Conservation (phyloP, 2,888 invertebrate genomes). For the Lithophane leautieri region DNA sequence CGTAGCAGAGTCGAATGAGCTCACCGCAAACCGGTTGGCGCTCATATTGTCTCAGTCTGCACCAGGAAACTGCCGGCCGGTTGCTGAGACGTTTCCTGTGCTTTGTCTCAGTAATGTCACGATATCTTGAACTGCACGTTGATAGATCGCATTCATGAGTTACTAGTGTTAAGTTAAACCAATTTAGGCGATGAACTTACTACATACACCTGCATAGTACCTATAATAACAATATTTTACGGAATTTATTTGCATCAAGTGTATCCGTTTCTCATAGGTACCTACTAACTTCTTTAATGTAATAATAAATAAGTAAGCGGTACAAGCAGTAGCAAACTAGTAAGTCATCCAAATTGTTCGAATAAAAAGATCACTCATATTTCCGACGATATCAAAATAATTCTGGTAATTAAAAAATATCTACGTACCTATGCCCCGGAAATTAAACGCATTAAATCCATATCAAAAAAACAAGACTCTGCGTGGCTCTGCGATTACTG, state of each 20-base stretch:
- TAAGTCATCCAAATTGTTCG: slow-evolving; percentile 1
- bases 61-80: slow-evolving; percentile 87
- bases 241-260: slow-evolving; percentile 1
- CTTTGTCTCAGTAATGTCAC: slow-evolving; percentile 82
- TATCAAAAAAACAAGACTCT: slow-evolving; percentile 71
- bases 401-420: slow-evolving; percentile 38
- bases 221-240: not conserved
- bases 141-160: slow-evolving; percentile 61
- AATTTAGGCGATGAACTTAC: slow-evolving; percentile 18
- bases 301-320: not conserved
- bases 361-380: slow-evolving; percentile 22
- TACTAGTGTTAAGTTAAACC: slow-evolving; percentile 46
- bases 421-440: slow-evolving; percentile 59
- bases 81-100: slow-evolving; percentile 87
- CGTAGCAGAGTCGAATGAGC: slow-evolving; percentile 80
- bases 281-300: too few relatives aligned
- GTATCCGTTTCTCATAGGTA: not conserved
- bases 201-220: slow-evolving; percentile 1
- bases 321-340: not conserved
- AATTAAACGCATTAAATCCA: slow-evolving; percentile 63
- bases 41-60: slow-evolving; percentile 88
- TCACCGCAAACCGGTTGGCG: slow-evolving; percentile 86
- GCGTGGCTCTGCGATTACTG: slow-evolving; percentile 75
- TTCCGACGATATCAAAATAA: slow-evolving; percentile 5
- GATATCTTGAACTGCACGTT: slow-evolving; percentile 71